Conservation (phyloP, 2,888 invertebrate genomes). For the Melanargia galathea region DNA sequence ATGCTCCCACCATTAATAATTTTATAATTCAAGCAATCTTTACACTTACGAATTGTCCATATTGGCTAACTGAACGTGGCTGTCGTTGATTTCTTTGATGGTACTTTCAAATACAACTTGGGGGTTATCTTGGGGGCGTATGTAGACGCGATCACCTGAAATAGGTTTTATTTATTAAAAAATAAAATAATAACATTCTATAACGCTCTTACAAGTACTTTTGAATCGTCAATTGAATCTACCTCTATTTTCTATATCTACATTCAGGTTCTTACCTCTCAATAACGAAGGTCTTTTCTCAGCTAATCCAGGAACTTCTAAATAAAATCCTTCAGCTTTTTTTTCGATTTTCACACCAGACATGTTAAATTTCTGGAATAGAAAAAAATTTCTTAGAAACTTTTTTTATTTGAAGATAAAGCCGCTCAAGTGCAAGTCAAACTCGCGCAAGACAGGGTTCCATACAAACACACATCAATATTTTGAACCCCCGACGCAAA, state of each 20-base stretch:
- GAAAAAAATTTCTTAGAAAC: slow-evolving; percentile 12
- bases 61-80: slow-evolving; percentile 57
- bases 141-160: slow-evolving; percentile 78
- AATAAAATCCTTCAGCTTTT: slow-evolving; percentile 58
- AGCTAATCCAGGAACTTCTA: slow-evolving; percentile 85
- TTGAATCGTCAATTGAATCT: too few species aligned
- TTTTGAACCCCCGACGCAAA: too few species aligned
- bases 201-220: too few species aligned
- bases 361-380: slow-evolving; percentile 68
- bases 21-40: background rate
- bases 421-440: too few species aligned
- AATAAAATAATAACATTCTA: too few species aligned
- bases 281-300: slow-evolving; percentile 86
- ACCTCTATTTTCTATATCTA: too few species aligned
- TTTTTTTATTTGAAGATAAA: background rate
- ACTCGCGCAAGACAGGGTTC: too few species aligned
- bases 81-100: slow-evolving; percentile 64
- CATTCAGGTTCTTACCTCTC: slow-evolving; percentile 56
- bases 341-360: slow-evolving; percentile 49
- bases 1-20: background rate
- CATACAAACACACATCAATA: too few species aligned
- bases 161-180: background rate
- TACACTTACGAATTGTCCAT: slow-evolving; percentile 47
- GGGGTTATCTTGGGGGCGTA: slow-evolving; percentile 54
- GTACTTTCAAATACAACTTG: slow-evolving; percentile 63